Evolutionary conservation across 2,888 invertebrate genomes (phyloP).

Genomic region (Andrena flavipes): DNA sequence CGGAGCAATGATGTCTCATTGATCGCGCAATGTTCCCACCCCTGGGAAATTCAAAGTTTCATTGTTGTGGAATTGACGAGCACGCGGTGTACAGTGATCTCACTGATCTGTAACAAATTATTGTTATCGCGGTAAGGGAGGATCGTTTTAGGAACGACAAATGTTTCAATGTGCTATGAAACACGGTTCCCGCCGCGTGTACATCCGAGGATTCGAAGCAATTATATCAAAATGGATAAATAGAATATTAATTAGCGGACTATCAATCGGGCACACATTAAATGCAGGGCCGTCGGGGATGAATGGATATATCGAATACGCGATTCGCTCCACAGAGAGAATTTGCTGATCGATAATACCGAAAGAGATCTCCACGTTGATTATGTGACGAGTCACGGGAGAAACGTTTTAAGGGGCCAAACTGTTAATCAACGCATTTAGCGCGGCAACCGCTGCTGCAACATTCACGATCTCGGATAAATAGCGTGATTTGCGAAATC

Average conservation of each 20-base stretch:
- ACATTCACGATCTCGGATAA: constrained; percentile 21
- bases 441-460: constrained; percentile 8
- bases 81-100: neutral
- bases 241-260: constrained; percentile 73
- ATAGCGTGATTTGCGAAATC: constrained; percentile 34
- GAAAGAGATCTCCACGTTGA: constrained; percentile 49
- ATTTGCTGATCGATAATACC: constrained; percentile 49
- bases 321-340: constrained; percentile 12
- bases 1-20: too few species aligned
- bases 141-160: constrained; percentile 22
- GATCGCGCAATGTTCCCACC: too few species aligned
- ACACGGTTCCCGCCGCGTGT: constrained; percentile 21
- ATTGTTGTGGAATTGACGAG: too few species aligned
- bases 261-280: constrained; percentile 70
- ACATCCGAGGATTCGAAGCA: constrained; percentile 55
- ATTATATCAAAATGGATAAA: constrained; percentile 68
- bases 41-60: neutral
- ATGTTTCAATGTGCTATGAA: constrained; percentile 55
- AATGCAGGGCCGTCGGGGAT: constrained; percentile 49
- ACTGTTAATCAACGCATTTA: constrained; percentile 60
- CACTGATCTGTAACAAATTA: neutral
- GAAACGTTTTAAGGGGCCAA: constrained; percentile 60
- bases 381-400: constrained; percentile 35
- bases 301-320: constrained; percentile 62
- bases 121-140: neutral